These are phyloP conservation scores for Apamea crenata DNA, from an alignment of 2,888 invertebrate genomes.

Conservation along the genomic window DNA sequence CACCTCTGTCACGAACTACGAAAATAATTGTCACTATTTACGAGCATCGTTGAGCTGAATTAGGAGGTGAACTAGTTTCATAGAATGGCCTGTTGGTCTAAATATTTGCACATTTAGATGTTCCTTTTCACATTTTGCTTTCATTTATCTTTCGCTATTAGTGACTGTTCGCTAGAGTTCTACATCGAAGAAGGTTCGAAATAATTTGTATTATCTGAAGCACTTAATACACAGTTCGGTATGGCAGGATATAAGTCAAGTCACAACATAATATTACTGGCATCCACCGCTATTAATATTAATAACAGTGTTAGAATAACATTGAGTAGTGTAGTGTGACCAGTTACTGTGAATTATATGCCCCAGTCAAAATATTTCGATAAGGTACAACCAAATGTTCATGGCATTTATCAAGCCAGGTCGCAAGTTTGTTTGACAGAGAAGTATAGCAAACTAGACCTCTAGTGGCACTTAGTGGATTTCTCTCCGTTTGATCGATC, in stretches of 20 bases:
- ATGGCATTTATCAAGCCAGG: constrained; percentile 36
- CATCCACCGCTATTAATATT: constrained; percentile 69
- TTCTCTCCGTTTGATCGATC: constrained; percentile 57
- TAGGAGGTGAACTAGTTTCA: constrained; percentile 59
- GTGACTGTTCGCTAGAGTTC: constrained; percentile 13
- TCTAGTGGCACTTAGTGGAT: constrained; percentile 51
- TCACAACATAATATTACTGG: constrained; percentile 64
- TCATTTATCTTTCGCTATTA: constrained; percentile 45
- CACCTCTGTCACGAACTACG: constrained; percentile 74
- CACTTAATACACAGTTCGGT: constrained; percentile 49
- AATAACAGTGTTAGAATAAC: constrained; percentile 65
- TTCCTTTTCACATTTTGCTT: constrained; percentile 50
- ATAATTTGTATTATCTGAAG: constrained; percentile 39
- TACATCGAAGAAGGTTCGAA: constrained; percentile 35
- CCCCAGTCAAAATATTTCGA: constrained; percentile 46
- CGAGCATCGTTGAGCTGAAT: constrained; percentile 52
- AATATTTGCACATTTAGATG: constrained; percentile 52
- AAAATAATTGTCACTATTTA: constrained; percentile 69
- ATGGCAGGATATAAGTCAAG: constrained; percentile 71
- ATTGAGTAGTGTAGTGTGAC: constrained; percentile 61
- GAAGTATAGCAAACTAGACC: constrained; percentile 48
- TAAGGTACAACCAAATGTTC: constrained; percentile 46
- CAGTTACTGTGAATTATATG: constrained; percentile 59
- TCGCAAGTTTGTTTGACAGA: constrained; percentile 44
- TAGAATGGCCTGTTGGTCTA: constrained; percentile 48